These are phyloP conservation scores for Gallinago solitaria DNA, from an alignment of 2,797 vertebrate genomes.

Conservation along the genomic window DNA sequence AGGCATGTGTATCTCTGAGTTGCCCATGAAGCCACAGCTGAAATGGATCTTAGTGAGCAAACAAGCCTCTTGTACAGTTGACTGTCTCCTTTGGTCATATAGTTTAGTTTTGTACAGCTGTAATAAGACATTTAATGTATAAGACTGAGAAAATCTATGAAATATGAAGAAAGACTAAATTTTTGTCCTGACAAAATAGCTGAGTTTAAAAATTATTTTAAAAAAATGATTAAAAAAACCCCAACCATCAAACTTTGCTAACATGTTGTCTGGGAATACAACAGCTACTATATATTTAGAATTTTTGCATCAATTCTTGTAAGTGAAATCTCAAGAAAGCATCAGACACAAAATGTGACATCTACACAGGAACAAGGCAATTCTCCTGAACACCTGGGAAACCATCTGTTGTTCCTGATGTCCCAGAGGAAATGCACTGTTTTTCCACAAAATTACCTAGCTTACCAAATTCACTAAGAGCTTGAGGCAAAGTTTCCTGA, in stretches of 20 bases:
- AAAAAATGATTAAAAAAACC: not conserved
- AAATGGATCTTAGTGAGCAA: accelerated
- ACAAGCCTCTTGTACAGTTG: not conserved
- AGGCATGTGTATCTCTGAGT: not conserved
- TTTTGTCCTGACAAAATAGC: conserved; percentile 22
- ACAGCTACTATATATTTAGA: not conserved
- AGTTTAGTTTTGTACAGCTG: conserved; percentile 34
- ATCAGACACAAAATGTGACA: not conserved
- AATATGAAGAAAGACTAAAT: not conserved
- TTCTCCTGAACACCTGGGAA: not conserved
- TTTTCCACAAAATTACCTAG: not conserved
- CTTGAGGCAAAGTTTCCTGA: not conserved
- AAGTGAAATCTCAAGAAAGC: not conserved
- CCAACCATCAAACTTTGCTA: not conserved
- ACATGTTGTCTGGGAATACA: not conserved
- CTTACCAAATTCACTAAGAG: not conserved
- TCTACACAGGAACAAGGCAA: not conserved
- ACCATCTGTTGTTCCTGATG: not conserved
- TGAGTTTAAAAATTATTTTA: not conserved
- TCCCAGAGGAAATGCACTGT: not conserved
- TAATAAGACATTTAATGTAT: conserved; percentile 49
- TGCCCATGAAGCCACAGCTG: not conserved
- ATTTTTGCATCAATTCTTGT: accelerated
- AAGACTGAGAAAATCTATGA: not conserved
- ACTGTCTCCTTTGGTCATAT: conserved; percentile 26